phyloP scores from a whole-genome alignment of 2,113 vertebrate species.

The Scomber japonicus region DNA sequence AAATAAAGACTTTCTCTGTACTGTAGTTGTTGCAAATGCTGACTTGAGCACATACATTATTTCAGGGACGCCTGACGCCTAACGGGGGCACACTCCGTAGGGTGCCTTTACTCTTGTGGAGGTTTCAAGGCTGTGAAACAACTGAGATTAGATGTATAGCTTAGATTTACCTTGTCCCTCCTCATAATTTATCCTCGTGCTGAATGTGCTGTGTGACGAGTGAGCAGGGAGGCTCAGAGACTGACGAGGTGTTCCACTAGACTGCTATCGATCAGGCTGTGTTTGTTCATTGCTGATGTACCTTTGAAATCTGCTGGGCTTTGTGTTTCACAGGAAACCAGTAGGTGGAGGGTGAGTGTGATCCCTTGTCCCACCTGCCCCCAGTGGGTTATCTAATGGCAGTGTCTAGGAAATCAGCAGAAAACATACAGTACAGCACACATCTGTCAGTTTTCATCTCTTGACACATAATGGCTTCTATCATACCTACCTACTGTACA shows the following conservation, averaged over 20 bases:
- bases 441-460: background rate
- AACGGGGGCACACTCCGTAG: background rate
- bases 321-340: constrained; percentile 53
- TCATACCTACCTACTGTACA: background rate
- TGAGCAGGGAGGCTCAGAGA: constrained; percentile 16
- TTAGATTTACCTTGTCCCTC: background rate
- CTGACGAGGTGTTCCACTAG: constrained; percentile 41
- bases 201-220: constrained; percentile 25
- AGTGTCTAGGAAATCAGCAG: background rate
- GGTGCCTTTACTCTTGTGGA: constrained; percentile 6
- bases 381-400: constrained; percentile 19
- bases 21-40: constrained; percentile 49
- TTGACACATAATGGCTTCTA: no score
- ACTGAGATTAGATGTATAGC: constrained; percentile 6
- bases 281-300: constrained; percentile 72
- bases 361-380: background rate
- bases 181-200: constrained; percentile 21
- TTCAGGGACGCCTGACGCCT: constrained; percentile 36
- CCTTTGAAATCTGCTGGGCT: constrained; percentile 59
- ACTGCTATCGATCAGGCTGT: constrained; percentile 58
- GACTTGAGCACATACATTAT: constrained; percentile 41
- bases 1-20: constrained; percentile 32
- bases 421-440: background rate
- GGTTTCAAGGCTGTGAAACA: constrained; percentile 2
- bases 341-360: background rate